Base-by-base conservation (phyloP, 2,797 vertebrate genomes). In the Todus mexicanus region DNA sequence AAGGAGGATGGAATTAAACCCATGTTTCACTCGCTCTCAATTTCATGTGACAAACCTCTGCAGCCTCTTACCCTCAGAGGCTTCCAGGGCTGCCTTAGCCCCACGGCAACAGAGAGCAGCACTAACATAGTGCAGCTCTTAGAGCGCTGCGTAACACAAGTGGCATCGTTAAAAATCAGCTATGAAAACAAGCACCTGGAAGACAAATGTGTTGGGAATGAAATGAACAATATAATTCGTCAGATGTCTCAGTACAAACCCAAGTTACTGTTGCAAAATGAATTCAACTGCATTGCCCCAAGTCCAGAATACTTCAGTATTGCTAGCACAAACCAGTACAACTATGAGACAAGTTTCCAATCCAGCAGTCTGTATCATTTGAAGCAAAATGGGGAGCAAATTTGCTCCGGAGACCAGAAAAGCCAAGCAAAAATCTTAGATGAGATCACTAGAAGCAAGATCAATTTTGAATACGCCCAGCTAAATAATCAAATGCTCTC, bases 121-220 rank as follows among this genome's bases (percentile, higher is more conserved):
- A 77, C 94, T 15, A 95, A 97, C 69, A 86, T 97, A 57, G 95
- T 97, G 38, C 95, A 97, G n/a, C 73, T 97, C 56, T 70, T 98
- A 45, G 96, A 97, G 70, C 96, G 40, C 63, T 98, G 98, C 59
- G 95, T 97, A 42, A 95, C 96, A 38, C 97, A 97, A n/a, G 92
- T 98, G 73, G 97, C 97, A 82, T 98, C 98, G 15, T 42, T 98
- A 89, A 97, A 98, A 63, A 96, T 98, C 64, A 94, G 75, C 69
- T 94, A 96, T 21, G 96, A 96, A 35, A 92, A 84, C 57, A 89
- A 94, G 40, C 37, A 59, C 42, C 29, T 78, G 10, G 74, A 93
- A 40, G 79, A 92, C 26, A 96, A 90, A 89, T 71, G 45, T 63
- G 59, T 68, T 0, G 82, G 90, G 37, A 96, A 94, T 50, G 95